These are phyloP conservation scores for Nothocercus julius DNA, from an alignment of 2,113 vertebrate species.

Conservation along the genomic window DNA sequence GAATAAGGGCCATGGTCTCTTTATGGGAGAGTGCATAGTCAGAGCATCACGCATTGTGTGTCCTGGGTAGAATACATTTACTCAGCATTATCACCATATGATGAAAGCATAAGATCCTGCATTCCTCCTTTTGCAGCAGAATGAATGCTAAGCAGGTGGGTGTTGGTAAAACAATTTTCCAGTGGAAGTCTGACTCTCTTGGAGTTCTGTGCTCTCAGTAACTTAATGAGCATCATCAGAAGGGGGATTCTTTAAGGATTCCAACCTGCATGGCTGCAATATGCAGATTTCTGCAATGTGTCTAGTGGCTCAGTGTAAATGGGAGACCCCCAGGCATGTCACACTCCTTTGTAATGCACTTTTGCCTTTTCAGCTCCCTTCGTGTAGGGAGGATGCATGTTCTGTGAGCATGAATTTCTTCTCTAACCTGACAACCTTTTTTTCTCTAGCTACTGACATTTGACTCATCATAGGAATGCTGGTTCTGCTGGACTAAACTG, in stretches of 20 bases:
- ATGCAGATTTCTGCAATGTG: not conserved
- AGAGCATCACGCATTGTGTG: not conserved
- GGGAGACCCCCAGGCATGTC: slow-evolving; percentile 43
- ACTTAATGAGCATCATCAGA: not conserved
- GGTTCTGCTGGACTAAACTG: slow-evolving; percentile 74
- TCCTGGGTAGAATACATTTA: accelerated
- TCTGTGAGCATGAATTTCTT: slow-evolving; percentile 64
- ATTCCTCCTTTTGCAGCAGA: not conserved
- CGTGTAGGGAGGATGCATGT: slow-evolving; percentile 63
- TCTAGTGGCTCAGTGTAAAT: slow-evolving; percentile 8
- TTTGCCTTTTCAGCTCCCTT: not conserved
- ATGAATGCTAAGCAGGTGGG: accelerated
- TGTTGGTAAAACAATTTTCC: accelerated
- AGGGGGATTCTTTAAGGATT: not conserved
- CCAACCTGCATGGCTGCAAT: not conserved
- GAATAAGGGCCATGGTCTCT: not conserved
- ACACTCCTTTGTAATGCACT: not conserved
- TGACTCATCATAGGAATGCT: slow-evolving; percentile 67
- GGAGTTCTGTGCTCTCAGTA: not conserved
- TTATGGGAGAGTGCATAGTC: no score
- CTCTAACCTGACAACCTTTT: slow-evolving; percentile 44
- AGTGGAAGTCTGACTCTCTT: not conserved
- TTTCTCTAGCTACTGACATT: slow-evolving; percentile 76
- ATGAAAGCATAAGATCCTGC: not conserved
- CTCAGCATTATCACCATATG: accelerated